Evolutionary conservation across 2,888 invertebrate genomes (phyloP), one percentile per base, ranked within the genome.

Genomic region (Volucella bombylans): DNA sequence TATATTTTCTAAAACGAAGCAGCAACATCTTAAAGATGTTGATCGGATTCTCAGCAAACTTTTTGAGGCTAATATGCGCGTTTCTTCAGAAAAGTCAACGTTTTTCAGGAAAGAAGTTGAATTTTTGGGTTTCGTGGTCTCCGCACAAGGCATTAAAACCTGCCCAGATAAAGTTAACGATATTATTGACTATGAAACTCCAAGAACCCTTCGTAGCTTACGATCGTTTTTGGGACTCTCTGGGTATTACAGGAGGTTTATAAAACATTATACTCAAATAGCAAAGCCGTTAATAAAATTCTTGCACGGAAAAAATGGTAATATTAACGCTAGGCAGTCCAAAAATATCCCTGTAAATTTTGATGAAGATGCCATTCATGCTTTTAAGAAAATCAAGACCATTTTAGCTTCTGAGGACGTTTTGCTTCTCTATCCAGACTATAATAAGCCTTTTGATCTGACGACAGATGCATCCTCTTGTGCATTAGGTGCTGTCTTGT

Each of bases 181-280:
- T 4, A 71, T 80, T 3, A 11, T 59, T 10, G 54, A 52, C 31
- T 82, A 77, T 54, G 55, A 77, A n/a, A 18, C 9, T 8, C 82
- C 82, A 12, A 67, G 12, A n/a, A 59, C 71, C 4, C 65, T 82
- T 10, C 50, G 59, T 12, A 57, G 65, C 18, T 41, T 71, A 6
- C 55, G 82, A 12, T 77, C 72, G 3, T 76, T 80, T 59, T 50
- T 80, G 8, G 73, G 80, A 18, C 47, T 82, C 12, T 64, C 82
- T 2, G 76, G 82, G 2, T 81, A 73, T 14, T 86, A 82, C 43
- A 54, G 78, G 9, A 52, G 86, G 6, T 82, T 81, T 47, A 62
- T 85, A 15, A 74, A 47, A 45, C 65, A 86, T 72, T 85, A 82
- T 61, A 73, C 80, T 10, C 49, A 47, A 38, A 86, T 87, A 12